These are phyloP conservation scores for Zenarchopterus dispar DNA, from an alignment of 2,797 vertebrate genomes.

Conservation along the genomic window DNA sequence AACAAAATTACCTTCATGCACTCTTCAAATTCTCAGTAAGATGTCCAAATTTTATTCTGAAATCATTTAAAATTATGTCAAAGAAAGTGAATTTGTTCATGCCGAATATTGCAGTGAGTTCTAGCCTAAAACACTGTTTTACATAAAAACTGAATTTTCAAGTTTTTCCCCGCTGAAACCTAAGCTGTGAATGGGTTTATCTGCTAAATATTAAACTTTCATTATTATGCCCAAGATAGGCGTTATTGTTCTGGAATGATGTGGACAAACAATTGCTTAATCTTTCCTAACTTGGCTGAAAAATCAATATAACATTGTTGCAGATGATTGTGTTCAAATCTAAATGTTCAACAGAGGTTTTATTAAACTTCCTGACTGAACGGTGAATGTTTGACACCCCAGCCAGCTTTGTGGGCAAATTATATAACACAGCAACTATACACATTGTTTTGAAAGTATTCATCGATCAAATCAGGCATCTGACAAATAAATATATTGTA, in stretches of 20 bases:
- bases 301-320: too few species aligned
- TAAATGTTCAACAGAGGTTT: too few species aligned
- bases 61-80: neutral
- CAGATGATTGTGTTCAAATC: too few species aligned
- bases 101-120: constrained; percentile 20
- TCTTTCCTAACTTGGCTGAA: too few species aligned
- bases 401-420: too few species aligned
- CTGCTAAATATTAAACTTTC: constrained; percentile 64
- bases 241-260: constrained; percentile 5
- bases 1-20: neutral
- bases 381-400: neutral
- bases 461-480: too few species aligned
- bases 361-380: neutral
- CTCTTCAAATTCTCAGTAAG: neutral
- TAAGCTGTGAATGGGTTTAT: constrained; percentile 32
- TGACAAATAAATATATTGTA: neutral
- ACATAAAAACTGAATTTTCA: too few species aligned
- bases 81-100: constrained; percentile 1
- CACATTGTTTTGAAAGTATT: too few species aligned
- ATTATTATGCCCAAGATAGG: constrained; percentile 43
- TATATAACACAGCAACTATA: too few species aligned
- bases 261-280: constrained; percentile 12
- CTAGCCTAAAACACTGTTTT: constrained; percentile 1
- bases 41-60: constrained; percentile 3
- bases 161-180: too few species aligned